A percentile compares a stretch with the other conserved stretches of the same genome.
Conservation (phyloP, 1,140 invertebrate genomes). For the Mya arenaria region DNA sequence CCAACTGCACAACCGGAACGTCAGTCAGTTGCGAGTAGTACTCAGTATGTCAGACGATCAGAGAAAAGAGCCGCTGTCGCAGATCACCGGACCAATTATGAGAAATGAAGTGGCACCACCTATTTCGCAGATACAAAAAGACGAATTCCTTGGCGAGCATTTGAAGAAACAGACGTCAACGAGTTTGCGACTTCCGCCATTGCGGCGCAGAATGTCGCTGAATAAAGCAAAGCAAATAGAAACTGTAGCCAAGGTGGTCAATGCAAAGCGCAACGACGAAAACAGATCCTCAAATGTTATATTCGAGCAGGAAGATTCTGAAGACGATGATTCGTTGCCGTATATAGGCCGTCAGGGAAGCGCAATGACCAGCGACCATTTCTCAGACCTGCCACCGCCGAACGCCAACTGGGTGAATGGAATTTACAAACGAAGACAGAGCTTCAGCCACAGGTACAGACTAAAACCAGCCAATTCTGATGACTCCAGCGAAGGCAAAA, state of each 20-base stretch:
- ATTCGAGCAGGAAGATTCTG: too few species aligned
- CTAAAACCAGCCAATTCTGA: too few species aligned
- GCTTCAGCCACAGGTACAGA: neutral
- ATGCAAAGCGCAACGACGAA: too few species aligned
- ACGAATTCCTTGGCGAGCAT: constrained; percentile 31
- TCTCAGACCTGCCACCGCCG: neutral
- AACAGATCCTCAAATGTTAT: neutral
- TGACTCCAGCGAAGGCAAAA: neutral
- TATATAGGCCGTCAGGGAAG: neutral
- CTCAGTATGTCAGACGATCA: constrained; percentile 14
- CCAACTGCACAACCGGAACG: constrained; percentile 34
- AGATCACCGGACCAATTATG: constrained; percentile 20
- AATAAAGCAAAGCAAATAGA: constrained; percentile 8
- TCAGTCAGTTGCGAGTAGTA: constrained; percentile 39
- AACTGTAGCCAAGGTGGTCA: neutral
- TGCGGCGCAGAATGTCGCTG: neutral
- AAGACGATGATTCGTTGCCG: neutral
- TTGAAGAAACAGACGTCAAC: constrained; percentile 11
- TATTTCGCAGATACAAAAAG: constrained; percentile 5
- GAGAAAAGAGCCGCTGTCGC: constrained; percentile 4
- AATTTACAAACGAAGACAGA: neutral
- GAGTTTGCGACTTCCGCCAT: constrained; percentile 26
- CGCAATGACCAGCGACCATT: constrained; percentile 8
- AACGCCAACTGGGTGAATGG: neutral
- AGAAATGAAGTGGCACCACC: constrained; percentile 35